These are phyloP conservation scores for Brachionus rubens DNA, from an alignment of 1,140 invertebrate genomes.

Conservation along the genomic window DNA sequence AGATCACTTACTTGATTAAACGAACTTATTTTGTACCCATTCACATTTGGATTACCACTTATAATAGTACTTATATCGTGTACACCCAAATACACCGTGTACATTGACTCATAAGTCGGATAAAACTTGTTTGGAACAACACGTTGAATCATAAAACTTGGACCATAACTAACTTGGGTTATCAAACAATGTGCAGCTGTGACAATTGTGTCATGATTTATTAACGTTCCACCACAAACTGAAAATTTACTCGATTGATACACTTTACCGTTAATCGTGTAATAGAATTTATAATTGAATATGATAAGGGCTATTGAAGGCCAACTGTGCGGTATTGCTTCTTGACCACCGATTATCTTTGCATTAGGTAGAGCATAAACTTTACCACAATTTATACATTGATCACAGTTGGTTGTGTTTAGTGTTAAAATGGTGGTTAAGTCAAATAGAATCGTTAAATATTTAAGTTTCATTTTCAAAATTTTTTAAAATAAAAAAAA, in stretches of 20 bases:
- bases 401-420: no score
- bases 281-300: conserved; percentile 13
- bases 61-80: conserved; percentile 6
- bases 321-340: conserved; percentile 33
- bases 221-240: conserved; percentile 36
- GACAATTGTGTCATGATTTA: conserved; percentile 17
- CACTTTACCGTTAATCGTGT: not conserved
- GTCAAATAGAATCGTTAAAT: no score
- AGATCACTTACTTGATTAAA: not conserved
- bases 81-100: conserved; percentile 21
- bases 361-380: not conserved
- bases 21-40: not conserved
- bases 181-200: conserved; percentile 45
- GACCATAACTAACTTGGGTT: conserved; percentile 1
- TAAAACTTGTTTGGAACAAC: conserved; percentile 29
- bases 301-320: conserved; percentile 25
- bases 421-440: no score
- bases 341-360: conserved; percentile 28
- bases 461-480: no score
- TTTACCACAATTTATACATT: conserved; percentile 1
- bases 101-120: conserved; percentile 39
- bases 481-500: no score
- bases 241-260: not conserved
- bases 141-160: not conserved
- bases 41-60: not conserved